Base-by-base conservation (phyloP, 2,888 invertebrate species). In the Amaurobius ferox region DNA sequence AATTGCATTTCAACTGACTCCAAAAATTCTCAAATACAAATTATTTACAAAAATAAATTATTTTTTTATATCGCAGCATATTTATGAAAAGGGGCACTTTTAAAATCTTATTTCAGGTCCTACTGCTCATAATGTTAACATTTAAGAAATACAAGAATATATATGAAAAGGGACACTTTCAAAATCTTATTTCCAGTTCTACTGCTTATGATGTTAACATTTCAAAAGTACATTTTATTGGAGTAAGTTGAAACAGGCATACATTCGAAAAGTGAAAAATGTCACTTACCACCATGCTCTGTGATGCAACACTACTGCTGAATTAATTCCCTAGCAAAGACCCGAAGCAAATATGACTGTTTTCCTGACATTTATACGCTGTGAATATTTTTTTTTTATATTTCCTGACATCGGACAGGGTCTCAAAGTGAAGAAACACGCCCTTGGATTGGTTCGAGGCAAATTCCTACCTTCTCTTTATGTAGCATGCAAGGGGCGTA, bases 401-500 rank as follows among this genome's bases (percentile, higher is more conserved):
- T 44, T 64, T 68, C 67, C 66, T 32, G 61, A 67, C 44, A 73
- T 40, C 61, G 61, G 61, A 61, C 61, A 26, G 61, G 61, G 73
- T 61, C 19, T 39, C 6, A 16, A 40, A 70, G 70, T 79, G 62
- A 81, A 81, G 74, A 81, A 81, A 76, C 74, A 81, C 83, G 77
- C 70, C 83, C 35, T 66, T 72, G 83, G 83, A 78, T 77, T 77
- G 77, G 77, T 67, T 48, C 28, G 16, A 73, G 32, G 40, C 61
- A 78, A 78, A 79, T 81, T 81, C 81, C 81, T 76, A 76, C 81
- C 81, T 76, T 76, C 85, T 86, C 85, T 79, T 86, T 86, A 86
- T 86, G 85, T 86, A 55, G 68, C 79, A 86, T 86, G 73, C 64
- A 86, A 86, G 78, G 61, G 73, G 61, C 76, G 85, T 86, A 48